These are phyloP conservation scores for Aphelenchoides bicaudatus DNA, from an alignment of 2,888 invertebrate species.

Conservation along the genomic window DNA sequence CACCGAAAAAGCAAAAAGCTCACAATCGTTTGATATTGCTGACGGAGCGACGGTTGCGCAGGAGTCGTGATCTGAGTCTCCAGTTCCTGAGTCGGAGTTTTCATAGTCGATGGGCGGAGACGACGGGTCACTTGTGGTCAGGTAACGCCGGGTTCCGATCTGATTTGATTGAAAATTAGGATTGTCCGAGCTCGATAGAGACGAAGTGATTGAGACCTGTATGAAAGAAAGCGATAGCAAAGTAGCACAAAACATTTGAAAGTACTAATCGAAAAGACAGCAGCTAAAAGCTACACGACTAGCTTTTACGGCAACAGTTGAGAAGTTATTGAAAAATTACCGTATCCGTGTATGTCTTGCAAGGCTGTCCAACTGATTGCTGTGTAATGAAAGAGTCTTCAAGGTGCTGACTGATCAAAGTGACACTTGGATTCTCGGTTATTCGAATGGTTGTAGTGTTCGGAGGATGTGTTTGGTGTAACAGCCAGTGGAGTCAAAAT, in stretches of 20 bases:
- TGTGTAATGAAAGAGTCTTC: constrained; percentile 45
- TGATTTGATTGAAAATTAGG: no score
- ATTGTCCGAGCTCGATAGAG: constrained; percentile 37
- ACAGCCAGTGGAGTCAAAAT: constrained; percentile 6
- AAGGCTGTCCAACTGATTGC: no score
- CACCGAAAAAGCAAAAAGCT: background rate
- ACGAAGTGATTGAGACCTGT: constrained; percentile 52
- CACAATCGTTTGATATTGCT: constrained; percentile 15
- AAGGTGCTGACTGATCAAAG: constrained; percentile 56
- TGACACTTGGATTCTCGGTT: constrained; percentile 32
- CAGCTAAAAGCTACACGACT: no score
- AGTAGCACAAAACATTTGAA: background rate
- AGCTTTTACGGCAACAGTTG: no score
- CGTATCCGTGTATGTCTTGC: constrained; percentile 23
- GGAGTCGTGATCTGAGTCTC: constrained; percentile 49
- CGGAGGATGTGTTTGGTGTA: background rate
- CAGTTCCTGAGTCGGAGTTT: constrained; percentile 52
- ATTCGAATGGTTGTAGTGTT: constrained; percentile 34
- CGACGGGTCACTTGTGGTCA: no score
- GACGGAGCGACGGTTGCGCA: constrained; percentile 12
- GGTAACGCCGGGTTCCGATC: no score
- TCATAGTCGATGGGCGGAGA: constrained; percentile 55
- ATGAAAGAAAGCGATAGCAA: constrained; percentile 4
- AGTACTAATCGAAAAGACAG: constrained; percentile 2
- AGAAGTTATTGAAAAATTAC: no score